Evolutionary conservation across 2,797 vertebrate species (phyloP), one percentile per base, ranked within the genome.

Genomic region (Lithobates pipiens): DNA sequence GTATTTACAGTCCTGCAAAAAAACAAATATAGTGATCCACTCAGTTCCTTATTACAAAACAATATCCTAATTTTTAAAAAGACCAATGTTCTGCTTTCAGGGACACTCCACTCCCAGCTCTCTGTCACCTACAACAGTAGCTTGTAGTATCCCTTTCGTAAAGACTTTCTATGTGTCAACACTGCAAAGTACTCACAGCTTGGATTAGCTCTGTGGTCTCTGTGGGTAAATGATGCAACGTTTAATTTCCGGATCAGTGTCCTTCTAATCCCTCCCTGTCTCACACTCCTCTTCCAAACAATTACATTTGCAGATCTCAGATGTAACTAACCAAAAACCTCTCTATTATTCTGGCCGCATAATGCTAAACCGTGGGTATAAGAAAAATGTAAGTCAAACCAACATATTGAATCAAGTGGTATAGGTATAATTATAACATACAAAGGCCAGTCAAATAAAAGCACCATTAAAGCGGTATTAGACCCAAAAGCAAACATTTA

Each of bases 131-230:
- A 61, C 23, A 18, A 77, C 76, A 67, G 76, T 78, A 78, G 76
- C 76, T 32, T 42, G 5, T 39, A 21, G 68, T 32, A 67, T 67
- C 36, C 27, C 61, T 67, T 78, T 78, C 61, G 44, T 78, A 44
- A 78, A 78, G 61, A 78, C 76, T 65, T 67, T 67, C 34, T 65
- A 23, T 27, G 76, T 78, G 76, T 67, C 61, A 67, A 67, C 61
- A 67, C 76, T 80, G 6, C 44, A 54, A 1, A 25, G 5, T 70
- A 27, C 65, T 70, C 44, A 44, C 65, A 21, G 67, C 44, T 36
- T 80, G 65, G 67, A 46, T 54, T 67, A 78, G 76, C 34, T 42
- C 76, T 78, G 61, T 44, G 76, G 61, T 70, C 77, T 80, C 77
- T 80, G 77, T 25, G 44, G 67, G 67, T 69, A 80, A 70, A 80